Evolutionary conservation across 1,140 invertebrate species (phyloP).

Genomic region (Heterodera carotae): DNA sequence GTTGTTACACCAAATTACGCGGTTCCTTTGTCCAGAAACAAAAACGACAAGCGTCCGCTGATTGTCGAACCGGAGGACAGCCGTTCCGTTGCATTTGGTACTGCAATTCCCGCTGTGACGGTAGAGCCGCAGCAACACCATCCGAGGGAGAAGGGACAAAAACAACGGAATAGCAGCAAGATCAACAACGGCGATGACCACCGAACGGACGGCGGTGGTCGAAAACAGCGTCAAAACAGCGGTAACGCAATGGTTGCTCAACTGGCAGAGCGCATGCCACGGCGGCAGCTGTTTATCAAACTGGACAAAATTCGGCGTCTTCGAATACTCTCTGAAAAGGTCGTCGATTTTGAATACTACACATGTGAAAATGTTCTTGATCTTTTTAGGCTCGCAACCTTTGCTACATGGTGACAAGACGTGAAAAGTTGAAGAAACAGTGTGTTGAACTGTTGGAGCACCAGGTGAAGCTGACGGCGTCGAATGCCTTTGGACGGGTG

Average conservation of each 20-base stretch:
- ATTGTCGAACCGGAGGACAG: conserved; percentile 32
- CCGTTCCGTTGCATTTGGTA: background rate
- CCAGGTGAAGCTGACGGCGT: conserved; percentile 29
- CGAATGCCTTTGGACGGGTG: conserved; percentile 25
- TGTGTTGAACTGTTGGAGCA: conserved; percentile 23
- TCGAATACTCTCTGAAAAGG: background rate
- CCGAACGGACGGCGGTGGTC: too few relatives aligned
- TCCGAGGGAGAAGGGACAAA: background rate
- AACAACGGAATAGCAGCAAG: background rate
- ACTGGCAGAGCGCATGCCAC: background rate
- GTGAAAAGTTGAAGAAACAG: conserved; percentile 48
- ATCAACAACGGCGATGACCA: background rate
- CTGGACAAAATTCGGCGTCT: background rate
- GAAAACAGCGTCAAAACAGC: background rate
- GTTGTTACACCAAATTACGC: background rate
- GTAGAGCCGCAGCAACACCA: too few relatives aligned
- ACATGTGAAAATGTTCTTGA: too few relatives aligned
- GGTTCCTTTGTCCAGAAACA: background rate
- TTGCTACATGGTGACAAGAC: conserved; percentile 39
- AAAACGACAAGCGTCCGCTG: conserved; percentile 18
- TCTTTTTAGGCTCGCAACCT: conserved; percentile 48
- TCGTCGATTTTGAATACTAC: too few relatives aligned
- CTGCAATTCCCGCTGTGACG: background rate
- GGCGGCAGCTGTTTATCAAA: background rate
- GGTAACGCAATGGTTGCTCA: background rate